Base-by-base conservation (phyloP, 2,888 invertebrate species). In the Trichopoda pennipes region DNA sequence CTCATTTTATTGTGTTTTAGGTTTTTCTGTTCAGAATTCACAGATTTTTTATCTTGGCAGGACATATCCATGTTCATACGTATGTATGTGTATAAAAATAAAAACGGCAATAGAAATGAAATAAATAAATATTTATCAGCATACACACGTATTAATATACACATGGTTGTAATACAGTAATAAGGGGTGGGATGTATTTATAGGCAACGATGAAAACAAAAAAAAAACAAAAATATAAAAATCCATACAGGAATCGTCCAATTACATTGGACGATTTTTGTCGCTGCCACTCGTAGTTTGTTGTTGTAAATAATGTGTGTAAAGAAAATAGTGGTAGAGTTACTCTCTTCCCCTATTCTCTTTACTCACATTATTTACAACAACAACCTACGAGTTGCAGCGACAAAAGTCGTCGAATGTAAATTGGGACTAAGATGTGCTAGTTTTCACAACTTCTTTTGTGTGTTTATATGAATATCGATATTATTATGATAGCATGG, bases 391-490 rank as follows among this genome's bases (percentile, higher is more conserved):
- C n/a, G n/a, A n/a, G n/a, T n/a, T n/a, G n/a, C n/a, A n/a, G n/a
- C n/a, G n/a, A n/a, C n/a, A n/a, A n/a, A n/a, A n/a, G n/a, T n/a
- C n/a, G n/a, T n/a, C n/a, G n/a, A n/a, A n/a, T n/a, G n/a, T n/a
- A n/a, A n/a, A n/a, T n/a, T n/a, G n/a, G n/a, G n/a, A n/a, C n/a
- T 51, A 28, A 17, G 23, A 60, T 2, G 44, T 44, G 47, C 28
- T 49, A 56, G 8, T 70, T 66, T 61, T 63, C 63, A 80, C 68
- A 79, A 66, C 35, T 47, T 47, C 38, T 21, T 38, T 14, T 10
- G 2, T 61, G 35, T 6, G 17, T 58, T 12, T 19, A 3, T 17
- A 7, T 55, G 42, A n/a, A 44, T 1, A 49, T 9, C 9, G 17
- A 49, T 49, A 2, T 1, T 49, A 2, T 16, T 49, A 17, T 49